Conservation (phyloP, 2,888 invertebrate species). For the Cyaniris semiargus region DNA sequence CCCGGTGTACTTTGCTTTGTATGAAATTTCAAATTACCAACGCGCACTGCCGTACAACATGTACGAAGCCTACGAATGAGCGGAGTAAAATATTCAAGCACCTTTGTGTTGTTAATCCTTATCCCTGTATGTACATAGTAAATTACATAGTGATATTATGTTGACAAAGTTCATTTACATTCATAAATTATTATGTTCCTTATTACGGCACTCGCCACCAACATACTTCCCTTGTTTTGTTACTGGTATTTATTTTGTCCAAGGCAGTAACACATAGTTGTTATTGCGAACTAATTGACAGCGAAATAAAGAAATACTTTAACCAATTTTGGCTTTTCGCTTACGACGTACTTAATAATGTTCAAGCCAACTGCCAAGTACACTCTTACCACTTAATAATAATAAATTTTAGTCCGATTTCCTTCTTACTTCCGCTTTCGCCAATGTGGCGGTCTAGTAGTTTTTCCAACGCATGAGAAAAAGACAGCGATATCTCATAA, state of each 20-base stretch:
- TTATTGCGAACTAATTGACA: neutral
- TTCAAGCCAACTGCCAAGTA: no score
- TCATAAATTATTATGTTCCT: neutral
- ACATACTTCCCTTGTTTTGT: neutral
- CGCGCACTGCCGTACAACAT: neutral
- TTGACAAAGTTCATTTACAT: slow-evolving; percentile 29
- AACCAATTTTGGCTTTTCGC: neutral
- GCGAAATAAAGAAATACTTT: neutral
- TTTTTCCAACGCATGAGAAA: no score
- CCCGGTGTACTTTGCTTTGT: neutral
- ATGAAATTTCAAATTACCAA: slow-evolving; percentile 6
- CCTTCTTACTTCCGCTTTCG: no score
- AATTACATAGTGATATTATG: slow-evolving; percentile 28
- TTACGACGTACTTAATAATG: no score
- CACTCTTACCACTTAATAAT: no score
- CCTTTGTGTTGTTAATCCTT: slow-evolving; percentile 12
- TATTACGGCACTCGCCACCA: neutral
- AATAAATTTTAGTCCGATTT: no score
- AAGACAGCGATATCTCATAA: no score
- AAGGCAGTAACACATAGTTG: neutral
- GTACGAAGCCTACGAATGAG: neutral
- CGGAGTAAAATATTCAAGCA: slow-evolving; percentile 21
- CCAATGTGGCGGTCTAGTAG: no score
- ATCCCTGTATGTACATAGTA: slow-evolving; percentile 17
- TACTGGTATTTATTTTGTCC: neutral